phyloP scores from a whole-genome alignment of 2,113 vertebrate species.

The Nymphicus hollandicus region DNA sequence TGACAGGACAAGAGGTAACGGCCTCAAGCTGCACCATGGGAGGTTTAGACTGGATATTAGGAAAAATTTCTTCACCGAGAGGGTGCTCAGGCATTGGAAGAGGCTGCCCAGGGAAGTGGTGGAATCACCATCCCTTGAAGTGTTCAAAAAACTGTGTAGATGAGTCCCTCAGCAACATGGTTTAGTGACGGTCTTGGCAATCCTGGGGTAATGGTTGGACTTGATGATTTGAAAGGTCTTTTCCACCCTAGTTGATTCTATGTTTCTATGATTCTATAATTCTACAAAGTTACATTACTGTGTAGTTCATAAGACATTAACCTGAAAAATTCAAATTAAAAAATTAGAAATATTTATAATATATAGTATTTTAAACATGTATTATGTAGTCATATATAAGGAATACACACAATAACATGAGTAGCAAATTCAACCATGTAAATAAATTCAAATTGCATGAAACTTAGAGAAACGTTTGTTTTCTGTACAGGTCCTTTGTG shows the following conservation, averaged over 20 bases:
- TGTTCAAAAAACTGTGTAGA: neutral
- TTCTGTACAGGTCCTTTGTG: neutral
- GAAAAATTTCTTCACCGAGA: neutral
- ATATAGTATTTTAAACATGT: neutral
- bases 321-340: neutral
- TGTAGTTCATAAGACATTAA: neutral
- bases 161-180: neutral
- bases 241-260: neutral
- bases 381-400: neutral
- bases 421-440: neutral
- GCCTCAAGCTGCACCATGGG: neutral
- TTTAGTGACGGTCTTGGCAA: neutral
- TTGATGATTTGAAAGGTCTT: neutral
- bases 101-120: neutral
- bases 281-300: neutral
- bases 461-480: neutral
- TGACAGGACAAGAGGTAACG: neutral
- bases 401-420: neutral
- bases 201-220: neutral
- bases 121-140: neutral
- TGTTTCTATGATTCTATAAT: neutral
- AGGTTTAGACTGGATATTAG: neutral
- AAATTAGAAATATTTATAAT: neutral
- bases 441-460: neutral
- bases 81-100: neutral